These are phyloP conservation scores for Sisor rabdophorus DNA, from an alignment of 2,113 vertebrate genomes.

Conservation along the genomic window DNA sequence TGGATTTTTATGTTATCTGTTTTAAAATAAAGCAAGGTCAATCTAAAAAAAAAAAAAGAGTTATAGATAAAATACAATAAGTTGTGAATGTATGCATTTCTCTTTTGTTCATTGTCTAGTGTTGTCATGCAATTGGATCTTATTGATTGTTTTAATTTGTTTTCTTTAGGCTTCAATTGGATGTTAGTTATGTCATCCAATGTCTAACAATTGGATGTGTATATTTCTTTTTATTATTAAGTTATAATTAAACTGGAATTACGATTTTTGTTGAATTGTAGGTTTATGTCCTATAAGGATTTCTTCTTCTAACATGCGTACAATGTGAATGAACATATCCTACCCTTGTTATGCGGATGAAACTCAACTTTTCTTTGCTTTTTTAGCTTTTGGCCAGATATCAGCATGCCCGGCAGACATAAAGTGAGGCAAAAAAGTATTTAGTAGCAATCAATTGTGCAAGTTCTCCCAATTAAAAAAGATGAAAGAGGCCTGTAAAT, in stretches of 20 bases:
- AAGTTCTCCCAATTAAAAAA: no score
- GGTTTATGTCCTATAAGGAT: not conserved
- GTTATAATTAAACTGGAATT: no score
- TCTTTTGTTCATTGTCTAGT: not conserved
- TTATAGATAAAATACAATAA: constrained; percentile 16
- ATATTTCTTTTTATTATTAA: not conserved
- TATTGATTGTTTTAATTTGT: not conserved
- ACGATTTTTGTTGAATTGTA: not conserved
- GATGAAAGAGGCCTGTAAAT: no score
- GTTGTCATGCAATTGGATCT: not conserved
- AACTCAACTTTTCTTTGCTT: no score
- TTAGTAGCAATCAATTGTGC: no score
- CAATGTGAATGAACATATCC: not conserved
- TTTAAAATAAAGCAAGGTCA: constrained; percentile 39
- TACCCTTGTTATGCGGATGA: no score
- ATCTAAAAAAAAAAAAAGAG: constrained; percentile 10
- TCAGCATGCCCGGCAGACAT: no score
- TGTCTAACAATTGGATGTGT: not conserved
- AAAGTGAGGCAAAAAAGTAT: no score
- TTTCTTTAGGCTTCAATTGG: no score
- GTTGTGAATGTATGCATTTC: not conserved
- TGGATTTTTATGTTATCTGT: not conserved
- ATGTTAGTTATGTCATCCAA: not conserved
- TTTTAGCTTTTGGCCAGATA: no score
- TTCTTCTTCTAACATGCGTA: not conserved